phyloP scores from a whole-genome alignment of 2,113 vertebrate genomes.

The Oryzias celebensis region DNA sequence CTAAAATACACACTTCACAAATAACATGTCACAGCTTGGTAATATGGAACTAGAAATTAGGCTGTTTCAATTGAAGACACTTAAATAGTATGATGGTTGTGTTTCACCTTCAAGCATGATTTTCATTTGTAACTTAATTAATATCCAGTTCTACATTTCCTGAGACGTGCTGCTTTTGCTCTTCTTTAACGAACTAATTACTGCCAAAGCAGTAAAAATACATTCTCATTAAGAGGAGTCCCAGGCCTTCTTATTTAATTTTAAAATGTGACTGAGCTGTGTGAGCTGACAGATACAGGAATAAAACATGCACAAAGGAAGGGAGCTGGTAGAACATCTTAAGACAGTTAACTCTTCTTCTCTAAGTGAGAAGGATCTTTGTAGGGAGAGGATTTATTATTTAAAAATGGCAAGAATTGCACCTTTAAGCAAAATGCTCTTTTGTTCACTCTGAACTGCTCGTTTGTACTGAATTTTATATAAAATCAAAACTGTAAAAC shows the following conservation, averaged over 20 bases:
- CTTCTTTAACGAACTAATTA: conserved; percentile 74
- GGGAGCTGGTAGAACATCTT: conserved; percentile 1
- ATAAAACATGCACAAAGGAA: background rate
- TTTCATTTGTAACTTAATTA: conserved; percentile 64
- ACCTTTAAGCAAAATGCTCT: no score
- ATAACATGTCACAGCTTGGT: conserved; percentile 9
- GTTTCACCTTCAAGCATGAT: conserved; percentile 45
- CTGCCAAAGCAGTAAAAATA: conserved; percentile 44
- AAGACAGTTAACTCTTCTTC: background rate
- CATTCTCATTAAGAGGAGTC: conserved; percentile 60
- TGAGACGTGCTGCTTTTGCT: conserved; percentile 50
- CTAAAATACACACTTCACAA: conserved; percentile 25
- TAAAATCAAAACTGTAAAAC: no score
- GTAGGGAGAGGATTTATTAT: conserved; percentile 11
- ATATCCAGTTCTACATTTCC: conserved; percentile 67
- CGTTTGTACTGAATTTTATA: no score
- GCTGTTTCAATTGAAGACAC: conserved; percentile 20
- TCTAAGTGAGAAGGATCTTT: conserved; percentile 22
- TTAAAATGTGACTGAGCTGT: conserved; percentile 42
- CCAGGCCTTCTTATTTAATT: conserved; percentile 45
- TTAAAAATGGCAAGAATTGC: conserved; percentile 6
- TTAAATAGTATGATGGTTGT: conserved; percentile 22
- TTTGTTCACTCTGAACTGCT: no score
- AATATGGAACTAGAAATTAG: conserved; percentile 16
- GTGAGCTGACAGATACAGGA: conserved; percentile 8